phyloP scores from a whole-genome alignment of 2,888 invertebrate species.

The Heliconius aoede region DNA sequence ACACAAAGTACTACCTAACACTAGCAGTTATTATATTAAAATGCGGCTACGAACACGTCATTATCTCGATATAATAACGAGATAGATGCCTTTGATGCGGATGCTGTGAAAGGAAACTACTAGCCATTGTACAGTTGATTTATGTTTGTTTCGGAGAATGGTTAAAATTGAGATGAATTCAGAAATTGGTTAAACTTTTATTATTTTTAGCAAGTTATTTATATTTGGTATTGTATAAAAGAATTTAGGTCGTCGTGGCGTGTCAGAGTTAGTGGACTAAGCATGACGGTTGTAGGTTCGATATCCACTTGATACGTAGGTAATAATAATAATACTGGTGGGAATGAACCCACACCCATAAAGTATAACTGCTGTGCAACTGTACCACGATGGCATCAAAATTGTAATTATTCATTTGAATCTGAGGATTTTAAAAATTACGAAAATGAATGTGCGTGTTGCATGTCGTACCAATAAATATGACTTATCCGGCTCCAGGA shows the following conservation, averaged over 20 bases:
- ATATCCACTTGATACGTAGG: too few species aligned
- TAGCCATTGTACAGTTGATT: constrained; percentile 8
- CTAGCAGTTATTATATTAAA: neutral
- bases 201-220: neutral
- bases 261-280: neutral
- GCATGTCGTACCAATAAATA: neutral
- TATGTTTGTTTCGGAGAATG: constrained; percentile 15
- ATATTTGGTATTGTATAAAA: neutral
- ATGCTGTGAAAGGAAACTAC: constrained; percentile 17
- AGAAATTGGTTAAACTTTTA: neutral
- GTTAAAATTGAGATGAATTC: constrained; percentile 8
- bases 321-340: too few species aligned
- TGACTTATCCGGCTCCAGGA: neutral
- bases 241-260: neutral
- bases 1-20: neutral
- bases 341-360: too few species aligned
- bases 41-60: constrained; percentile 35
- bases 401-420: neutral
- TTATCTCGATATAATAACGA: constrained; percentile 44
- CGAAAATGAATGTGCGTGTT: neutral
- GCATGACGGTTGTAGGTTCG: too few species aligned
- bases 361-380: neutral
- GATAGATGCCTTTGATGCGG: constrained; percentile 40
- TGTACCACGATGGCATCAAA: neutral
- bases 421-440: neutral